These are phyloP conservation scores for Oncorhynchus kisutch DNA, from an alignment of 2,113 vertebrate genomes.

Conservation along the genomic window DNA sequence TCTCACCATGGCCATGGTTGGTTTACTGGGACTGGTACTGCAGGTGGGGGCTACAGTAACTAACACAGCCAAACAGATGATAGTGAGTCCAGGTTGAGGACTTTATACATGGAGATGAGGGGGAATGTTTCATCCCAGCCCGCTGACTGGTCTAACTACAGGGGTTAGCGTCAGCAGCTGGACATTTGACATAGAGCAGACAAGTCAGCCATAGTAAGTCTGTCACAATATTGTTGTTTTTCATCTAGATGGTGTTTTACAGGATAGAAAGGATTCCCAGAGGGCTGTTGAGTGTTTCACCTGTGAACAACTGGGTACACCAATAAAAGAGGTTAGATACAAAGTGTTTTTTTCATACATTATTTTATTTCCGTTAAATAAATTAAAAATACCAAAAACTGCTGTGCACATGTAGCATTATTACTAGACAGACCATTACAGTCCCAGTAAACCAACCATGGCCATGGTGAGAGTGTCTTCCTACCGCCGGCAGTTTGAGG, in stretches of 20 bases:
- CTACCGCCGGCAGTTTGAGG: no score
- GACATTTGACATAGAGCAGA: slow-evolving; percentile 58
- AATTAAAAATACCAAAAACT: slow-evolving; percentile 73
- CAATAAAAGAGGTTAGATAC: background rate
- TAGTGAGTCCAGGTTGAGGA: slow-evolving; percentile 1
- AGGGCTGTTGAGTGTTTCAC: no score
- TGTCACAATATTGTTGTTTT: background rate
- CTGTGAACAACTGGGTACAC: no score
- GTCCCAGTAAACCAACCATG: no score
- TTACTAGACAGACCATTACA: slow-evolving; percentile 38
- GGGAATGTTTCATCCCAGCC: slow-evolving; percentile 63
- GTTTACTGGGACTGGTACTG: background rate
- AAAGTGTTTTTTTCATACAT: slow-evolving; percentile 32
- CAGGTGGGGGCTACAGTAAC: background rate
- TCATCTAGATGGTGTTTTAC: background rate
- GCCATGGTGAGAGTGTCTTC: no score
- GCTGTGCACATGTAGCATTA: slow-evolving; percentile 58
- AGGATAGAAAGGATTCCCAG: no score
- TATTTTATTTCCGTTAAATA: slow-evolving; percentile 79
- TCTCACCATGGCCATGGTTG: slow-evolving; percentile 66
- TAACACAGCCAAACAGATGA: slow-evolving; percentile 26
- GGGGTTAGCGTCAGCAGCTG: slow-evolving; percentile 51
- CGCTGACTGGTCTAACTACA: slow-evolving; percentile 52
- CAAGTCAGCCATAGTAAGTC: slow-evolving; percentile 18
- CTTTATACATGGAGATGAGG: slow-evolving; percentile 54